These are phyloP conservation scores for Hydrotaea diabolus DNA, from an alignment of 2,888 invertebrate species.

Conservation along the genomic window DNA sequence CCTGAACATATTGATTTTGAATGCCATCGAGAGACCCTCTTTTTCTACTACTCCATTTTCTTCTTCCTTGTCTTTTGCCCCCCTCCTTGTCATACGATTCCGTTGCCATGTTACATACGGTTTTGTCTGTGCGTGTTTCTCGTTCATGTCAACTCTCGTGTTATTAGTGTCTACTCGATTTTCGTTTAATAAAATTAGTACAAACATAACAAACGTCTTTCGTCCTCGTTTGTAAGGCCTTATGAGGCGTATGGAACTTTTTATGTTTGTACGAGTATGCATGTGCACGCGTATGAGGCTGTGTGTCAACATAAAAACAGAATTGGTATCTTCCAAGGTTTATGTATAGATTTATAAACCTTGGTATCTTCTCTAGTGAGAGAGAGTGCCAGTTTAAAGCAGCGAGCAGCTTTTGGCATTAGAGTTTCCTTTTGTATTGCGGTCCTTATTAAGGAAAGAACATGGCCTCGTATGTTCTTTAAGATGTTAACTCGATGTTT, in stretches of 20 bases:
- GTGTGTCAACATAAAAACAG: too few relatives aligned
- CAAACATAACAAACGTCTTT: constrained; percentile 23
- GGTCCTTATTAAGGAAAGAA: constrained; percentile 31
- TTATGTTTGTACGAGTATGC: too few relatives aligned
- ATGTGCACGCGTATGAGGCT: not conserved
- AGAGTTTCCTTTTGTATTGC: not conserved
- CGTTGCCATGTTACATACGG: constrained; percentile 7
- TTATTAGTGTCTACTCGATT: constrained; percentile 36
- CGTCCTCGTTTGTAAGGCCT: not conserved
- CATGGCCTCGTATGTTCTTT: constrained; percentile 4
- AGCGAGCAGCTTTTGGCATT: not conserved
- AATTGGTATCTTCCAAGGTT: too few relatives aligned
- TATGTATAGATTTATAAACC: not conserved
- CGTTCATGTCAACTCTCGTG: constrained; percentile 4
- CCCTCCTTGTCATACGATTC: not conserved
- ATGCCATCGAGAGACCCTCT: constrained; percentile 7
- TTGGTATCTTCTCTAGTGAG: not conserved
- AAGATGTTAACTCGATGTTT: constrained; percentile 29
- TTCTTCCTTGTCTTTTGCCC: not conserved
- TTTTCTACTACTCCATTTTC: not conserved
- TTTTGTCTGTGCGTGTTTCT: not conserved
- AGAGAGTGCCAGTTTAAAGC: not conserved
- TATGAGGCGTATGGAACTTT: too few relatives aligned
- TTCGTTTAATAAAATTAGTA: constrained; percentile 32
- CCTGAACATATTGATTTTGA: constrained; percentile 46